Evolutionary conservation across 2,888 invertebrate genomes (phyloP).

Genomic region (Crematogaster levior): DNA sequence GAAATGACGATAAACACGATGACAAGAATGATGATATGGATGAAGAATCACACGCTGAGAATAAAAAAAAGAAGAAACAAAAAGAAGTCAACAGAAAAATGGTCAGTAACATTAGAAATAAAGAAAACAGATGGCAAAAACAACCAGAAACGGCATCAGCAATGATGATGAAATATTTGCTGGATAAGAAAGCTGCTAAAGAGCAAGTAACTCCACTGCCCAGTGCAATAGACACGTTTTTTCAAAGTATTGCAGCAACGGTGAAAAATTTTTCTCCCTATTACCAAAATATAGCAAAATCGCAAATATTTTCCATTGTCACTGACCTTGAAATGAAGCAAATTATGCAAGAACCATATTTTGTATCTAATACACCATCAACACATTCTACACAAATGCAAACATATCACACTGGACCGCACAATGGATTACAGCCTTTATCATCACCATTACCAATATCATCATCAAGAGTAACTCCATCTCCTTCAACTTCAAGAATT

Average conservation of each 20-base stretch:
- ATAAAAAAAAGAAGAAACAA: not conserved
- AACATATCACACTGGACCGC: too few species aligned
- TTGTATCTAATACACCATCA: not conserved
- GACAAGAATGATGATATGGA: not conserved
- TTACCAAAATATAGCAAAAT: slow-evolving; percentile 56
- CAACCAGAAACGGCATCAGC: slow-evolving; percentile 10
- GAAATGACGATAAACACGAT: not conserved
- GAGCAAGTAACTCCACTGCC: not conserved
- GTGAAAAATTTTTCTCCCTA: slow-evolving; percentile 51
- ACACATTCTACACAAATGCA: too few species aligned
- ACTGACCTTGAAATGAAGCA: slow-evolving; percentile 40
- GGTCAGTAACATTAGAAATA: not conserved
- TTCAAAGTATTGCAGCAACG: slow-evolving; percentile 11
- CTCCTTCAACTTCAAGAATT: too few species aligned
- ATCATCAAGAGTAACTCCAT: too few species aligned
- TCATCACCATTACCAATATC: too few species aligned
- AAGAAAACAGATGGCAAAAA: not conserved
- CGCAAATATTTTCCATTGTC: slow-evolving; percentile 51
- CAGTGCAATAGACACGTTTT: not conserved
- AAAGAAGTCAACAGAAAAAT: not conserved
- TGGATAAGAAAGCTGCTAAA: not conserved
- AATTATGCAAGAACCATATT: slow-evolving; percentile 44
- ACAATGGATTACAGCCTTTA: too few species aligned
- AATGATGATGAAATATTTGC: not conserved
- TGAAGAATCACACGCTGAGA: not conserved